Base-by-base conservation (phyloP, 2,113 vertebrate species). In the Hyla sarda region DNA sequence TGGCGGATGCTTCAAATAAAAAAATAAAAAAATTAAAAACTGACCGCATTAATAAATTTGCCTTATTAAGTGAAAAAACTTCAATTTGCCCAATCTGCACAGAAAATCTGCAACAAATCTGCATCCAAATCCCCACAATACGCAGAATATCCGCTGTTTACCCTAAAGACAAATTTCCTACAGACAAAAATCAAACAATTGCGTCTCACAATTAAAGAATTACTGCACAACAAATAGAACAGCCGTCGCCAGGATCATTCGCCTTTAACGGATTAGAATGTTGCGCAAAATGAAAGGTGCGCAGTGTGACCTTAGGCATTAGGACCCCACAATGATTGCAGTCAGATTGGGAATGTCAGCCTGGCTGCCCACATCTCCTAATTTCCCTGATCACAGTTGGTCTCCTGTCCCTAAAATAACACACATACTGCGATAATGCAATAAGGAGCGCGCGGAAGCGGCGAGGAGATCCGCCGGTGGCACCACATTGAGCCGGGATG, bases 401-500 rank as follows among this genome's bases (percentile, higher is more conserved):
- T 45, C 47, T 30, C 30, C 84, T 58, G 62, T 81, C 84, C 77
- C 78, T 41, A 82, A n/a, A 86, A 86, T 74, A 86, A 86, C 85
- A 81, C 85, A 50, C 85, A 86, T 23, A 81, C 76, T 85, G 83
- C 56, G 84, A 79, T 85, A 73, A 69, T 58, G 88, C 84, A 88
- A 54, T 74, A 58, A 83, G 81, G 56, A 77, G 87, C 50, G 85
- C 37, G 1, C 81, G 30, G 80, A 85, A 85, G 67, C 69, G 67
- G 83, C 71, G 0, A 87, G n/a, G 72, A 89, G 77, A 67, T 74
- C 87, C 88, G 84, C 56, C 87, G 10, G 85, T 88, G 85, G 82
- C 87, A 74, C 3, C 0, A 0, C 89, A 86, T 74, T 75, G 28
- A 83, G 86, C 34, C 83, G 69, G 78, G 74, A 84, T 89, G 90